Conservation (phyloP, 2,888 invertebrate species). For the Poecilus cupreus region DNA sequence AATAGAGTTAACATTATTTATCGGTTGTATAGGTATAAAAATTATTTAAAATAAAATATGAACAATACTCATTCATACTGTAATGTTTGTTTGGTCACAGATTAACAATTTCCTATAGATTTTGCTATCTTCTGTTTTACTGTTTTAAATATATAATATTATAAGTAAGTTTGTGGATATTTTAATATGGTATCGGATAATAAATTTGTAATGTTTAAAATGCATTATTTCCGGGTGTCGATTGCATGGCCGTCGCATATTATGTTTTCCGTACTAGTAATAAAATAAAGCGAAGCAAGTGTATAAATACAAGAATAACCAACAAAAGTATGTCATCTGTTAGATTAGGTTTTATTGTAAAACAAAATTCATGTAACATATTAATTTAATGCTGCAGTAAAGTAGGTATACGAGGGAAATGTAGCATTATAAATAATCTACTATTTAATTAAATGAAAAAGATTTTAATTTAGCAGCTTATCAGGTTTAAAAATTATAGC, state of each 20-base stretch:
- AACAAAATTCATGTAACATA: constrained; percentile 30
- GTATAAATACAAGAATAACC: constrained; percentile 16
- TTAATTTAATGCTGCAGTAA: constrained; percentile 8
- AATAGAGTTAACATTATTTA: too few relatives aligned
- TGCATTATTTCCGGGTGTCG: not conserved
- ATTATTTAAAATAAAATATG: too few relatives aligned
- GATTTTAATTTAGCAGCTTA: not conserved
- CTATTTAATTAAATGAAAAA: constrained; percentile 37
- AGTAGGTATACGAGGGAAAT: not conserved
- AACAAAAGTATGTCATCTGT: constrained; percentile 33
- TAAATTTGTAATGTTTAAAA: not conserved
- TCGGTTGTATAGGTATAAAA: too few relatives aligned
- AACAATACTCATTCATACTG: too few relatives aligned
- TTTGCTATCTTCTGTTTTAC: too few relatives aligned
- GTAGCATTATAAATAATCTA: constrained; percentile 14
- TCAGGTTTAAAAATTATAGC: constrained; percentile 4
- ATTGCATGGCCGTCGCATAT: not conserved
- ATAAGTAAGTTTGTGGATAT: too few relatives aligned
- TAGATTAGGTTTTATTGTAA: constrained; percentile 39
- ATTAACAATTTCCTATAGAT: too few relatives aligned
- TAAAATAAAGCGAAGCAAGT: constrained; percentile 15
- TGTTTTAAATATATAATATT: too few relatives aligned
- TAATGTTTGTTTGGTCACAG: too few relatives aligned
- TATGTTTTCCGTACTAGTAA: not conserved
- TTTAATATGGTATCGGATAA: too few relatives aligned